These are phyloP conservation scores for Notarius lentiginosus DNA, from an alignment of 2,113 vertebrate genomes.

Conservation along the genomic window DNA sequence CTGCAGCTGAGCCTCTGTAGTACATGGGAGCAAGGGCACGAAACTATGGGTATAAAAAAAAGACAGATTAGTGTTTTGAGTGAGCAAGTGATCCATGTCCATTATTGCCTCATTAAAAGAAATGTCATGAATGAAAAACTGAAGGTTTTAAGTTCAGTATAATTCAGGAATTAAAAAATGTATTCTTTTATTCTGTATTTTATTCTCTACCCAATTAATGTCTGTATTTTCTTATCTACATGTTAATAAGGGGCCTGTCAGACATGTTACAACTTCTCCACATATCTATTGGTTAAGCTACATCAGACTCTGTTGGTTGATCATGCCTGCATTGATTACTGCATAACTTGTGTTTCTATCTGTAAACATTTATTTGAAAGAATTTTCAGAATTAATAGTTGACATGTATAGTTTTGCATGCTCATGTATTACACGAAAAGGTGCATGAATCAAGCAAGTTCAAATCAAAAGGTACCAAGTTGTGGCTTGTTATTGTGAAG, in stretches of 20 bases:
- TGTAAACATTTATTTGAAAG: background rate
- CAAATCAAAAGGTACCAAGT: background rate
- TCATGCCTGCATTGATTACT: background rate
- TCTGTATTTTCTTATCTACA: background rate
- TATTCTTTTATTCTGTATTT: background rate
- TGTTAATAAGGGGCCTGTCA: background rate
- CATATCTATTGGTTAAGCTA: background rate
- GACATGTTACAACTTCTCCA: background rate
- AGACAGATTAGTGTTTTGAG: background rate
- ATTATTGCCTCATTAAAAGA: background rate
- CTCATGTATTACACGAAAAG: background rate
- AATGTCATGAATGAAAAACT: background rate
- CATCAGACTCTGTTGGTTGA: background rate
- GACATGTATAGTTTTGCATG: background rate
- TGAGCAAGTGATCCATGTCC: background rate
- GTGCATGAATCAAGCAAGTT: background rate
- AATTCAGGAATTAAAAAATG: background rate
- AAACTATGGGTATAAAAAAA: conserved; percentile 74
- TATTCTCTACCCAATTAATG: background rate
- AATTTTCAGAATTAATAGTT: background rate
- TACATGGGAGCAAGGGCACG: conserved; percentile 98
- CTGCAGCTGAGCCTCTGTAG: conserved; percentile 95
- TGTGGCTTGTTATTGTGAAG: too few species aligned
- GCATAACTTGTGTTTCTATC: background rate
- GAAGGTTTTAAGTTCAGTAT: background rate